A percentile compares a stretch with the other conserved stretches of the same genome.
phyloP scores from a whole-genome alignment of 1,140 invertebrate species.

The Cylas formicarius region DNA sequence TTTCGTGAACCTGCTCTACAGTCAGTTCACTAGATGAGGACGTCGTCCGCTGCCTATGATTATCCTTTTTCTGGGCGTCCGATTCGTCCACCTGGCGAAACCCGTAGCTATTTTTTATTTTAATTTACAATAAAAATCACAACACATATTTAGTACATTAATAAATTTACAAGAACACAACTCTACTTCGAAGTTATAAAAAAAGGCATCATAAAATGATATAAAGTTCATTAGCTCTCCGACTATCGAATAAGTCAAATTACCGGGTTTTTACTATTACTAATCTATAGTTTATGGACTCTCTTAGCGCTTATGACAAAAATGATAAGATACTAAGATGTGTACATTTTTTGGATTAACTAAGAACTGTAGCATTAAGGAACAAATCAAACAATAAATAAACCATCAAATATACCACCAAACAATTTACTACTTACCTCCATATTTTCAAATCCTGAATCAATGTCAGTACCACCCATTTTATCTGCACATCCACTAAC shows the following conservation, averaged over 20 bases:
- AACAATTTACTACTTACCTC: constrained; percentile 46
- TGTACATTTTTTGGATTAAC: too few relatives aligned
- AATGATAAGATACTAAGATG: too few relatives aligned
- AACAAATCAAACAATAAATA: not conserved
- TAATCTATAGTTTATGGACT: too few relatives aligned
- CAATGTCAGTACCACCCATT: constrained; percentile 54
- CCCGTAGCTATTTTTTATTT: too few relatives aligned
- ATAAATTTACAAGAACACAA: too few relatives aligned
- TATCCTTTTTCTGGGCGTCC: constrained; percentile 35
- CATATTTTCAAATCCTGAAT: constrained; percentile 71
- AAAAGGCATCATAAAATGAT: too few relatives aligned
- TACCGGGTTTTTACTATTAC: constrained; percentile 4
- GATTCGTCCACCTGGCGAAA: constrained; percentile 39
- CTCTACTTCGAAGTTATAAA: too few relatives aligned
- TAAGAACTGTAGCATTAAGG: too few relatives aligned
- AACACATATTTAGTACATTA: too few relatives aligned
- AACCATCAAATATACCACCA: not conserved
- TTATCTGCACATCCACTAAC: constrained; percentile 43
- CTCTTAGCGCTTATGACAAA: too few relatives aligned
- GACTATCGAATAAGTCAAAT: constrained; percentile 11
- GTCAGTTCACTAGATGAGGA: constrained; percentile 38
- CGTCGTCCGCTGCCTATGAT: constrained; percentile 31
- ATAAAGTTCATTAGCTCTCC: too few relatives aligned
- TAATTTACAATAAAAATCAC: too few relatives aligned
- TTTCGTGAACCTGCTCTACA: constrained; percentile 54